Conservation (phyloP, 2,113 vertebrate species). For the Vulpes lagopus region DNA sequence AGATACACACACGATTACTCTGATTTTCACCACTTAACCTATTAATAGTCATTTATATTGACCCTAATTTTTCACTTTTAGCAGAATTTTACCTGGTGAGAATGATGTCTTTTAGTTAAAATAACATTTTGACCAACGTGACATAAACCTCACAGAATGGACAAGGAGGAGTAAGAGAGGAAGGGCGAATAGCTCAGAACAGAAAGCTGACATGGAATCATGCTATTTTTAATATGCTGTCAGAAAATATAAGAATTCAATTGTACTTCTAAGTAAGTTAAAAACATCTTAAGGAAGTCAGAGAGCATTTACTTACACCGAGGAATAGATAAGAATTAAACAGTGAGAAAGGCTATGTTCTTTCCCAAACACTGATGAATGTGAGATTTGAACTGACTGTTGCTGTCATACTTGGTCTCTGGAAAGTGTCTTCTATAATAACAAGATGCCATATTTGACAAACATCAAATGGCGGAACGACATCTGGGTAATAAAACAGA, state of each 20-base stretch:
- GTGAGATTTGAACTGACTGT: neutral
- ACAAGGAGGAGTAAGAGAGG: conserved; percentile 7
- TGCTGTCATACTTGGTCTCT: conserved; percentile 46
- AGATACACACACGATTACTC: neutral
- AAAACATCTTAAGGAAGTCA: conserved; percentile 41
- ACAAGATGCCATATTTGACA: conserved; percentile 55
- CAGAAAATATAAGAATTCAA: neutral
- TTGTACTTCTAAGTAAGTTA: conserved; percentile 44
- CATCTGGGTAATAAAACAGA: conserved; percentile 41
- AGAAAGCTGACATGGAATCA: conserved; percentile 31
- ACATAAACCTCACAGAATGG: neutral
- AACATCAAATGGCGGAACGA: conserved; percentile 35
- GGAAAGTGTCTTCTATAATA: conserved; percentile 50
- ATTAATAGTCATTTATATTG: neutral
- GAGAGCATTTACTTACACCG: conserved; percentile 47
- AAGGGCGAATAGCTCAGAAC: neutral
- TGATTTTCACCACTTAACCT: conserved; percentile 22
- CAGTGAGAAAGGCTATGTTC: conserved; percentile 23
- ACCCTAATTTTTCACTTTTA: conserved; percentile 26
- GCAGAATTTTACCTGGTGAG: conserved; percentile 24
- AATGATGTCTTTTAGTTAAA: conserved; percentile 16
- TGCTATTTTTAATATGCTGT: conserved; percentile 34
- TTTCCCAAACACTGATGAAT: conserved; percentile 49
- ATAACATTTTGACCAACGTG: conserved; percentile 24
- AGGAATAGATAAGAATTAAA: conserved; percentile 49